Conservation (phyloP, 2,797 vertebrate species). For the Steatocranus sp. region DNA sequence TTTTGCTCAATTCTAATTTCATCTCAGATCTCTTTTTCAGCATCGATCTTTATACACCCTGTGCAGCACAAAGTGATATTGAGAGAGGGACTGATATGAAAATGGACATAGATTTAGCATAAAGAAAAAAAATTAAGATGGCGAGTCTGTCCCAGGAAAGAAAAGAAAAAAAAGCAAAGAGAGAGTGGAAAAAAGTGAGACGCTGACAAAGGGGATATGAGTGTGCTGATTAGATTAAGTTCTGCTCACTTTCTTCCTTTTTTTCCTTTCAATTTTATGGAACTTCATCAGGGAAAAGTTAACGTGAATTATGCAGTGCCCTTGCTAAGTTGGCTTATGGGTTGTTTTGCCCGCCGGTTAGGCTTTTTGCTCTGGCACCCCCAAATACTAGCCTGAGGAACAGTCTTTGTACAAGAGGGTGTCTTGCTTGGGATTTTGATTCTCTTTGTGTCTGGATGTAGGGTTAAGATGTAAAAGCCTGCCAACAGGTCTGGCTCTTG, state of each 20-base stretch:
- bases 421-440: constrained; percentile 1
- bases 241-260: background rate
- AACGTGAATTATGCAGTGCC: constrained; percentile 9
- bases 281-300: constrained; percentile 12
- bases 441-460: background rate
- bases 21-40: constrained; percentile 53
- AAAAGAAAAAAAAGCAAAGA: background rate
- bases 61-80: constrained; percentile 36
- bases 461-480: constrained; percentile 23
- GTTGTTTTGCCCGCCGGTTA: background rate
- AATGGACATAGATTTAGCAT: constrained; percentile 62
- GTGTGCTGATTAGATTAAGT: constrained; percentile 10
- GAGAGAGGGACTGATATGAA: constrained; percentile 49
- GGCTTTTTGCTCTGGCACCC: background rate
- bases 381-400: constrained; percentile 10
- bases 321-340: background rate
- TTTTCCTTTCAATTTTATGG: constrained; percentile 5
- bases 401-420: background rate
- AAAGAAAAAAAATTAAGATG: constrained; percentile 4
- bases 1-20: constrained; percentile 62
- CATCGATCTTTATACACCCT: constrained; percentile 57
- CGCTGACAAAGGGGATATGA: background rate
- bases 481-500: background rate
- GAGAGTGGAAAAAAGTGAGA: background rate
- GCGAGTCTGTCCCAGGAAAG: background rate